Percentiles rank a stretch among this genome's conserved stretches.
phyloP scores from a whole-genome alignment of 2,113 vertebrate genomes.

The Alosa alosa region DNA sequence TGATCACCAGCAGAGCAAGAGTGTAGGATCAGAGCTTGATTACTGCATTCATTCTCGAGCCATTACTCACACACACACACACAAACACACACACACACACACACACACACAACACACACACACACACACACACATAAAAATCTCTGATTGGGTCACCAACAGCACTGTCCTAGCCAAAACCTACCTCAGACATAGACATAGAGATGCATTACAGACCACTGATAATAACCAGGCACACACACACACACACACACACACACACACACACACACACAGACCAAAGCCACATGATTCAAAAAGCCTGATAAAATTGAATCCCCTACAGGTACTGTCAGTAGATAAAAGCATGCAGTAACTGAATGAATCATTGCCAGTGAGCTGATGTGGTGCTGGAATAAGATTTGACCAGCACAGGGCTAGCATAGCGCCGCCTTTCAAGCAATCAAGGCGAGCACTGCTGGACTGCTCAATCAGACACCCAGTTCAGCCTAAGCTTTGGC shows the following conservation, averaged over 20 bases:
- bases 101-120: not conserved
- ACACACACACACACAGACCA: not conserved
- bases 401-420: not conserved
- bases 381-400: not conserved
- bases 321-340: not conserved
- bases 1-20: not conserved
- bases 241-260: not conserved
- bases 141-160: not conserved
- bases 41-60: not conserved
- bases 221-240: not conserved
- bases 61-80: not conserved
- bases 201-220: too few species aligned
- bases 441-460: not conserved
- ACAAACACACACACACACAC: not conserved
- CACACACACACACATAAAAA: not conserved
- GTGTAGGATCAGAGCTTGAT: slow-evolving; percentile 27
- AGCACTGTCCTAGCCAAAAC: not conserved
- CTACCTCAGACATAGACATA: not conserved
- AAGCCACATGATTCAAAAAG: too few species aligned
- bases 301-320: not conserved
- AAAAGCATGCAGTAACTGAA: not conserved
- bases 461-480: not conserved
- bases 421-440: too few species aligned
- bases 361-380: not conserved
- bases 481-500: not conserved